Evolutionary conservation across 1,140 invertebrate genomes (phyloP), one percentile per base, ranked within the genome.

Genomic region (Drosophila cardini): DNA sequence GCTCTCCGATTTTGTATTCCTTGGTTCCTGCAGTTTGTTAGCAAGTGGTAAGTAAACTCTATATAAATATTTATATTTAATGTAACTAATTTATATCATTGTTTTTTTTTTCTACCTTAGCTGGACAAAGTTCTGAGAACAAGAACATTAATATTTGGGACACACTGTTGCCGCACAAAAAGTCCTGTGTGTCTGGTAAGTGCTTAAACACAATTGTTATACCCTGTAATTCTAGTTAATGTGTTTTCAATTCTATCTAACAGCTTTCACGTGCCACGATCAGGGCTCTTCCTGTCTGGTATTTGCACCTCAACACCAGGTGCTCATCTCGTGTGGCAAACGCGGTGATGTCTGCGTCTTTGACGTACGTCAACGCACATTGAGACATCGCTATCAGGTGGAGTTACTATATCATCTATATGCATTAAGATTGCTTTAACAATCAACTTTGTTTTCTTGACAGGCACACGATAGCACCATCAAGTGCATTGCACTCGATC

Each of bases 71-170:
- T 4, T 2, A 0, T 7, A 1, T 38, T 16, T n/a, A 2, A 4
- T 16, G 1, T 40, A 45, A 21, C 21, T 2, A 40, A n/a, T 15
- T 40, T 8, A 2, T 52, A n/a, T 13, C 3, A 4, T 40, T 13
- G 4, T 13, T 38, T n/a, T 16, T 8, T 72, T 53, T 80, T 36
- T 63, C 60, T 13, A 7, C 93, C 93, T 40, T 89, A 95, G 98
- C 97, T 68, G 99, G 99, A 11, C 97, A 99, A 90, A 98, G 98
- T 91, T 97, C 97, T 0, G 98, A 99, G 92, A 98, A 97, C 87
- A 97, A 97, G 86, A 99, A 99, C 93, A 97, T 99, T n/a, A 97
- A 97, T 52, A 94, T 99, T 62, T 99, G 99, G 99, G 99, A 99
- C 92, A 99, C 98, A 0, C 93, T 99, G 52, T 94, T 99, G 93